Base-by-base conservation (phyloP, 2,888 invertebrate species). In the Acronicta alni region DNA sequence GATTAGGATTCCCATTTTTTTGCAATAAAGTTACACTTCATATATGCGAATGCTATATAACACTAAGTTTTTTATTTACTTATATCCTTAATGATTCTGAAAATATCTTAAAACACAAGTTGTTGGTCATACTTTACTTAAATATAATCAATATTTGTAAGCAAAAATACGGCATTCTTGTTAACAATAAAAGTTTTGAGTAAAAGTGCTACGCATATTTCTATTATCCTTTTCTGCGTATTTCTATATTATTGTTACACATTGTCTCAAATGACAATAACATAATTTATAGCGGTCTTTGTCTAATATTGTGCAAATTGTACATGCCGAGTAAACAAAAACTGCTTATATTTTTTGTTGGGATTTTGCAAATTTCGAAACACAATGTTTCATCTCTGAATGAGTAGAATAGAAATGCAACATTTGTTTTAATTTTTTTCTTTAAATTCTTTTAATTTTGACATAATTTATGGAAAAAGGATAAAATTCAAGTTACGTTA, bases 261-360 rank as follows among this genome's bases (percentile, higher is more conserved):
- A 65, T 72, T 75, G 71, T 77, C 58, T 71, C 30, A 37, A 54
- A 43, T 68, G 62, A 67, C 72, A 77, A 70, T 70, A 62, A 18
- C 53, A 64, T 68, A 75, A 77, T 75, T 77, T 79, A 76, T 77
- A 30, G 51, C 56, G 8, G 53, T 52, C 57, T 67, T 72, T 79
- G 74, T 80, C 53, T 73, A 73, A 73, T 74, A 59, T 80, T 83
- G 83, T 77, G 80, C 84, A 82, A 82, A 79, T 77, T 80, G 75
- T 63, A 58, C 51, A 74, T 45, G 52, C 70, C 73, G 54, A 46
- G 61, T 62, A 74, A 82, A 77, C 71, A 76, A 68, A 55, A 65
- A 59, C 62, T 69, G 66, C 69, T 69, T 20, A 55, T 5, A 57
- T 71, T 81, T 76, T 79, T 79, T 75, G 60, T 47, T 23, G 23